Evolutionary conservation across 37 sponge, comb jelly and placozoan species (phyloP).

Genomic region (Cladorhizidae sp.): DNA sequence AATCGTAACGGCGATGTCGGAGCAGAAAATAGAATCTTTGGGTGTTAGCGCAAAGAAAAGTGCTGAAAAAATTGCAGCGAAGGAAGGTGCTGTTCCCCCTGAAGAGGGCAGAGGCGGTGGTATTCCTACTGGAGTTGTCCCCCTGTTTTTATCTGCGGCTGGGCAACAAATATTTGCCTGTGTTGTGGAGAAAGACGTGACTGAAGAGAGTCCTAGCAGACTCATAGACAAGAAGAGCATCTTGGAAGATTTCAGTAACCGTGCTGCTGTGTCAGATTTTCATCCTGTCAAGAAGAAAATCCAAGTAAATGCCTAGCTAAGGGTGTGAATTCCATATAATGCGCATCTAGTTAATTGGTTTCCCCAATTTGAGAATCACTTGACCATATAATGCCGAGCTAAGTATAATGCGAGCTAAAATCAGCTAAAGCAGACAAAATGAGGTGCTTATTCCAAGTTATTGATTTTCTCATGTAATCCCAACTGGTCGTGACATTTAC

Average conservation of each 20-base stretch:
- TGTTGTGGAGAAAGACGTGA: constrained; percentile 78
- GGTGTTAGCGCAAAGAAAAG: background rate
- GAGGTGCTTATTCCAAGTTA: too few species aligned
- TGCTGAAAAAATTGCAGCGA: background rate
- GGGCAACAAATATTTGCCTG: constrained; percentile 87
- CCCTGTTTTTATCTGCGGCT: constrained; percentile 79
- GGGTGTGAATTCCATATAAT: constrained; percentile 8
- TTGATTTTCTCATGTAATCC: too few species aligned
- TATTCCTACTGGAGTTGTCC: constrained; percentile 68
- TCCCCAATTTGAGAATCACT: too few species aligned
- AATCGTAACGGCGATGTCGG: too few species aligned
- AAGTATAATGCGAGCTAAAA: too few species aligned
- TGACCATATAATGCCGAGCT: too few species aligned
- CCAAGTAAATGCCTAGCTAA: constrained; percentile 57
- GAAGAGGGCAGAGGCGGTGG: background rate
- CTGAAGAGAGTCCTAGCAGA: constrained; percentile 76
- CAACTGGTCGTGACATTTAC: too few species aligned
- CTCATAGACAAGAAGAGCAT: constrained; percentile 83
- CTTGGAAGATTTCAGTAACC: constrained; percentile 86
- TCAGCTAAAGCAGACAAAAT: too few species aligned
- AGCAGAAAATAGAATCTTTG: too few species aligned
- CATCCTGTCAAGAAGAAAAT: constrained; percentile 85
- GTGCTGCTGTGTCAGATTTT: constrained; percentile 95
- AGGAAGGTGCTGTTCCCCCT: background rate
- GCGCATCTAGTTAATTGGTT: too few species aligned